Conservation (phyloP, 2,113 vertebrate genomes). For the Megatriorchis doriae region DNA sequence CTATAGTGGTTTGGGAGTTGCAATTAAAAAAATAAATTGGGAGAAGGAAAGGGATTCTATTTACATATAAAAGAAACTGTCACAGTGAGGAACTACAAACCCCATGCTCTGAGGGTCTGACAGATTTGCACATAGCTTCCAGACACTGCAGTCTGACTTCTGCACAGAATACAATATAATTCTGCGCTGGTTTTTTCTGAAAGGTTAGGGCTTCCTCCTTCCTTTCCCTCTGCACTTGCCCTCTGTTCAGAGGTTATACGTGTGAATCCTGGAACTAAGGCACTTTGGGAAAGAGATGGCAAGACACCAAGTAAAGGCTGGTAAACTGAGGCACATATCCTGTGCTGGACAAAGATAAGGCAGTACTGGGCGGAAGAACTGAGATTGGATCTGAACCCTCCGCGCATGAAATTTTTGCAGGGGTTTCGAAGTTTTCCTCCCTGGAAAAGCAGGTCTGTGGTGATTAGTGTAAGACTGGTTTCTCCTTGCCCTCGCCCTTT, state of each 20-base stretch:
- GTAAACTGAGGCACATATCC: neutral
- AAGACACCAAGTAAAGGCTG: neutral
- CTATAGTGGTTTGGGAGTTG: neutral
- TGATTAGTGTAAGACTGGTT: neutral
- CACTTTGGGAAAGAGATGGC: neutral
- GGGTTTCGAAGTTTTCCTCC: neutral
- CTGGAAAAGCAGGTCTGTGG: neutral
- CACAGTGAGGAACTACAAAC: neutral
- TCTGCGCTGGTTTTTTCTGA: neutral
- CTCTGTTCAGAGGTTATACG: neutral
- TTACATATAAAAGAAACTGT: neutral
- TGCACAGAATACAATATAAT: neutral
- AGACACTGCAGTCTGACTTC: neutral
- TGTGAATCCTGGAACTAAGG: neutral
- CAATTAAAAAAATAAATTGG: neutral
- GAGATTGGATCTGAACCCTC: neutral
- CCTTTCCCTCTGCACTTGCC: neutral
- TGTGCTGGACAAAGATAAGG: neutral
- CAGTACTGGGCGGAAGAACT: neutral
- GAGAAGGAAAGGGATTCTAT: neutral
- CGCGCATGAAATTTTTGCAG: accelerated
- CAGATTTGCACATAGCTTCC: neutral
- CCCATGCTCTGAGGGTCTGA: neutral
- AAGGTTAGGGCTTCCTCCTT: neutral
- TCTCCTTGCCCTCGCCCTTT: neutral